Base-by-base conservation (phyloP, 2,888 invertebrate species). In the Caenorhabditis sp. region DNA sequence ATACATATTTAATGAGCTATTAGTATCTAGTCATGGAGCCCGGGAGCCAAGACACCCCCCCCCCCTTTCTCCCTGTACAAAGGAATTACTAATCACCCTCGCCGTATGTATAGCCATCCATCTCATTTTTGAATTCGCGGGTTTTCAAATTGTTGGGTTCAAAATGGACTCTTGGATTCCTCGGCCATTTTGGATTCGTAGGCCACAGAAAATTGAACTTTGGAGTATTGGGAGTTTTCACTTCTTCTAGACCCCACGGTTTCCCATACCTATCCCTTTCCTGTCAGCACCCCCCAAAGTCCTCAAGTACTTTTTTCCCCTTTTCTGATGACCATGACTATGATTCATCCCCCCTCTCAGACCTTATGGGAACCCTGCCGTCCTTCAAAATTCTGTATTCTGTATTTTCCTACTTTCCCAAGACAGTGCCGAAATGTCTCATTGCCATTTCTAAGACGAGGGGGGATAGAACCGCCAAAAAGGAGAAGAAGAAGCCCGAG, bases 371-470 rank as follows among this genome's bases (percentile, higher is more conserved):
- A 75, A 75, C 56, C 58, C 19, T 31, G n/a, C n/a, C 35, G 10
- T 0, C 44, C 26, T 54, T 26, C 54, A 26, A 54, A 26, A 16
- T 31, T 35, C 19, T 49, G n/a, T 12, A 24, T 16, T n/a, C n/a
- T n/a, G n/a, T n/a, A n/a, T n/a, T n/a, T n/a, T n/a, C n/a, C n/a
- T n/a, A n/a, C n/a, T 59, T 68, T 76, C 68, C 68, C 68, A 68
- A 38, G 26, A 51, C 38, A 54, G 66, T 68, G 68, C 76, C 76
- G 76, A 76, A 76, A 76, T 76, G 76, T 76, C 76, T 76, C 76
- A 76, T 76, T 76, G 76, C 76, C 76, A 76, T 76, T 76, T 75
- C 16, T 61, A 35, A 35, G 31, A 35, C 31, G 8, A 35, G 31
- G 8, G n/a, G n/a, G n/a, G n/a, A 7, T 31, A 38, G 2, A 38